phyloP scores from a whole-genome alignment of 1,140 invertebrate species.

The Sitobion miscanthi region DNA sequence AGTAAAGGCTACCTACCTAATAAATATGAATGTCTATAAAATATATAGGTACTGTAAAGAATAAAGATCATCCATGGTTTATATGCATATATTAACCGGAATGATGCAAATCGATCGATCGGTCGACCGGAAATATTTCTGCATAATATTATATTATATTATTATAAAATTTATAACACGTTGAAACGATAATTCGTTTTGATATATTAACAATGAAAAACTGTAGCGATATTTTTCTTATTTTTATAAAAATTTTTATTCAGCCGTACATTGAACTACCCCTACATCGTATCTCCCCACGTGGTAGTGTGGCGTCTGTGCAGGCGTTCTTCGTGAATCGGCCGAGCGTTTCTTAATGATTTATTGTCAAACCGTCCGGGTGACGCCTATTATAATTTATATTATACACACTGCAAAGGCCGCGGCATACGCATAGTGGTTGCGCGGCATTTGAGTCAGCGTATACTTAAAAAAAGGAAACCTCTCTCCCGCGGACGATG shows the following conservation, averaged over 20 bases:
- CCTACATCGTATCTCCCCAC: neutral
- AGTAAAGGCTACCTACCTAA: too few relatives aligned
- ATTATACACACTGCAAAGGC: neutral
- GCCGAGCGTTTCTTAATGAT: neutral
- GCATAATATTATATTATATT: neutral
- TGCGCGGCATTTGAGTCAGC: neutral
- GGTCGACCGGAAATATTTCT: neutral
- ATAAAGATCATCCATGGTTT: too few relatives aligned
- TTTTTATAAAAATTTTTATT: neutral
- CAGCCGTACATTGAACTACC: neutral
- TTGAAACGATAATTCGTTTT: slow-evolving; percentile 28
- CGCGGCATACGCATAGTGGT: neutral
- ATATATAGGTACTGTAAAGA: too few relatives aligned
- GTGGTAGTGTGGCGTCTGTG: neutral
- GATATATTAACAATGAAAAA: slow-evolving; percentile 16
- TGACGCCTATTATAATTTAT: neutral
- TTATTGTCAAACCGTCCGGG: neutral
- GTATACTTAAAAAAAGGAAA: neutral
- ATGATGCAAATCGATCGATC: neutral
- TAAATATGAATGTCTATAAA: too few relatives aligned
- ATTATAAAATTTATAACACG: neutral
- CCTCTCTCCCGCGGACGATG: neutral
- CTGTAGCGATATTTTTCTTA: neutral
- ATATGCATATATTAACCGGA: neutral
- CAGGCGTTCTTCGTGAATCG: neutral